These are phyloP conservation scores for Eupithecia vulgata DNA, from an alignment of 2,888 invertebrate genomes.

Conservation along the genomic window DNA sequence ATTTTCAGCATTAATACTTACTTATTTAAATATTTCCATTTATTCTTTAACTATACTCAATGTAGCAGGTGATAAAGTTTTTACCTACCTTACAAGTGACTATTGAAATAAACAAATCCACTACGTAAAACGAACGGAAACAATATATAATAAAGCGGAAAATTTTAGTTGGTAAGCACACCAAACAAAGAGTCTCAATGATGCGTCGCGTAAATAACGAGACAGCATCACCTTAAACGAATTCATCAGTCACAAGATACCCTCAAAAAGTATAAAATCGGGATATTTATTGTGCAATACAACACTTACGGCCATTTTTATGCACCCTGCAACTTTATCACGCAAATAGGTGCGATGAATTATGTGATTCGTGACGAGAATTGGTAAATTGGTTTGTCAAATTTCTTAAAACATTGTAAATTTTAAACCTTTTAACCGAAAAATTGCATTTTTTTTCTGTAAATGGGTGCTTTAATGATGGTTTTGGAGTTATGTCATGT, in stretches of 20 bases:
- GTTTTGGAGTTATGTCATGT: background rate
- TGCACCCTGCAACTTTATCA: constrained; percentile 53
- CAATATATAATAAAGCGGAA: background rate
- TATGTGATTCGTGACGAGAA: constrained; percentile 55
- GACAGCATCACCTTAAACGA: constrained; percentile 27
- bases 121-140: constrained; percentile 10
- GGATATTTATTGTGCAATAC: constrained; percentile 49
- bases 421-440: constrained; percentile 23
- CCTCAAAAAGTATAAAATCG: constrained; percentile 46
- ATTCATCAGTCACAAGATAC: constrained; percentile 49
- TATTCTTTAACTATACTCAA: background rate
- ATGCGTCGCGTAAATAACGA: constrained; percentile 16
- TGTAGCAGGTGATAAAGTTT: background rate
- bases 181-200: constrained; percentile 22
- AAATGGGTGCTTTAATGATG: constrained; percentile 23
- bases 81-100: background rate
- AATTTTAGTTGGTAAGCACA: background rate
- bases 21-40: background rate
- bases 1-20: background rate
- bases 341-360: constrained; percentile 50
- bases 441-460: constrained; percentile 31
- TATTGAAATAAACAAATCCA: background rate
- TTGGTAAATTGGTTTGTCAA: constrained; percentile 48
- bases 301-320: constrained; percentile 55
- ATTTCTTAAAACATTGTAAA: constrained; percentile 20